These are phyloP conservation scores for Ptychobarbus kaznakovi DNA, from an alignment of 2,797 vertebrate species.

Conservation along the genomic window DNA sequence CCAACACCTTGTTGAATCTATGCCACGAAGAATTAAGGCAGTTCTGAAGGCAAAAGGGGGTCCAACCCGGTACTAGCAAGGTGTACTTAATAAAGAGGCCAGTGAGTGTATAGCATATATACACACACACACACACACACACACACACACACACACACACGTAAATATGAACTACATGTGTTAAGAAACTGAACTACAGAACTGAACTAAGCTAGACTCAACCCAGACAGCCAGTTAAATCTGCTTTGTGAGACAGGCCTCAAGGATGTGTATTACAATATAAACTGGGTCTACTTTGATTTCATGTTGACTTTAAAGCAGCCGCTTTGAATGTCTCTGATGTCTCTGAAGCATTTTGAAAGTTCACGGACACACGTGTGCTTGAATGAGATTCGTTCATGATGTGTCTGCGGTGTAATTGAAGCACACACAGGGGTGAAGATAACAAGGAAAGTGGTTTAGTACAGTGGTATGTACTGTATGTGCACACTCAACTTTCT, in stretches of 20 bases:
- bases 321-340: neutral
- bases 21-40: too few species aligned
- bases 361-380: neutral
- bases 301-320: constrained; percentile 13
- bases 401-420: constrained; percentile 6
- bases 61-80: too few species aligned
- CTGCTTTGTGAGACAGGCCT: neutral
- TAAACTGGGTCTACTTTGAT: neutral
- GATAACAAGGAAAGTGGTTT: constrained; percentile 21
- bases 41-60: too few species aligned
- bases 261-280: neutral
- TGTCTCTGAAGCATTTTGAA: neutral
- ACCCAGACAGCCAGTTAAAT: neutral
- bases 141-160: too few species aligned
- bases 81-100: too few species aligned
- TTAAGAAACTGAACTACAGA: too few species aligned
- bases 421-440: constrained; percentile 15
- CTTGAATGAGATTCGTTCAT: neutral
- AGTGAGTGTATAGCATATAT: too few species aligned
- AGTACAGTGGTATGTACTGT: constrained; percentile 1
- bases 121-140: too few species aligned
- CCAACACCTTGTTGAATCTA: too few species aligned
- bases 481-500: constrained; percentile 20
- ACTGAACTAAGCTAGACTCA: neutral
- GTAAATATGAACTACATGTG: too few species aligned